These are phyloP conservation scores for Tinamus major DNA, from an alignment of 2,797 vertebrate genomes.

Conservation along the genomic window DNA sequence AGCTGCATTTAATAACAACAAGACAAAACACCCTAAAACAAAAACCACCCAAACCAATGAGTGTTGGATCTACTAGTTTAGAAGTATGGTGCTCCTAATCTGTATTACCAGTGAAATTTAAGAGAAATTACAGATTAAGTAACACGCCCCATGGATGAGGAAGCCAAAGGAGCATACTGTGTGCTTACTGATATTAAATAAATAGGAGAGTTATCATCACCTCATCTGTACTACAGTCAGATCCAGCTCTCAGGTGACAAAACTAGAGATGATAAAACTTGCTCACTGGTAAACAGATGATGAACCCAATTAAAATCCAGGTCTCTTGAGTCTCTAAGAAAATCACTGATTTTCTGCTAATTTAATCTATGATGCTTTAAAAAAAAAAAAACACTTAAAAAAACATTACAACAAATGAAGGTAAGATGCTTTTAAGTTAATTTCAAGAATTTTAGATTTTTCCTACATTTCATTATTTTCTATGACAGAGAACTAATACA, in stretches of 20 bases:
- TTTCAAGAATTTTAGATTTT: background rate
- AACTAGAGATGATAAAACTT: background rate
- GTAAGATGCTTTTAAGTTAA: background rate
- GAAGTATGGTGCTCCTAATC: background rate
- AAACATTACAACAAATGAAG: background rate
- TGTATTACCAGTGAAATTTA: background rate
- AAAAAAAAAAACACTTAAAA: background rate
- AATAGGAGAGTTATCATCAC: background rate
- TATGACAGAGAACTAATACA: background rate
- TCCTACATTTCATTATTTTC: background rate
- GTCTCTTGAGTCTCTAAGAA: background rate
- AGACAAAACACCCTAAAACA: background rate
- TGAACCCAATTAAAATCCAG: background rate
- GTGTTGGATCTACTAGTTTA: background rate
- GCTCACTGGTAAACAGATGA: conserved; percentile 33
- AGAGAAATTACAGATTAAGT: background rate
- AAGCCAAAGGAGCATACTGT: background rate
- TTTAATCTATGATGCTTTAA: background rate
- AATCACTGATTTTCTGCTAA: background rate
- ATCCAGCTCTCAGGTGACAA: background rate
- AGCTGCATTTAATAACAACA: no score
- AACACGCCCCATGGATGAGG: background rate
- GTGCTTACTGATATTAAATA: background rate
- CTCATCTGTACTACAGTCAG: background rate
- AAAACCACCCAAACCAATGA: background rate